phyloP scores from a whole-genome alignment of 2,888 invertebrate genomes.

The Cyrtodaria siliqua region DNA sequence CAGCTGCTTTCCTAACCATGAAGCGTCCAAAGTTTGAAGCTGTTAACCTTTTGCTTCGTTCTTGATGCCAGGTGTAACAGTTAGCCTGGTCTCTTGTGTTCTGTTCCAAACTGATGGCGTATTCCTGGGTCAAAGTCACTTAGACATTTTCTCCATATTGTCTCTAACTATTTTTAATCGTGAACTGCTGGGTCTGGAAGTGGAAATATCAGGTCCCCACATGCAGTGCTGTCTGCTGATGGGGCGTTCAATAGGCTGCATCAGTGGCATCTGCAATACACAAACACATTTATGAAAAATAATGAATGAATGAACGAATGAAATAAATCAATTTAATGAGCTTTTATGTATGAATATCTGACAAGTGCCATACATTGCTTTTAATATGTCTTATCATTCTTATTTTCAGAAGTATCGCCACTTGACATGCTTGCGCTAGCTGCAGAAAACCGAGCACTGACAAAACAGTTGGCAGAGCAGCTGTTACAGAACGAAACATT shows the following conservation, averaged over 20 bases:
- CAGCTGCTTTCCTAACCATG: not conserved
- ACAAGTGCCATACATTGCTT: too few relatives aligned
- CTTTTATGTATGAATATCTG: too few relatives aligned
- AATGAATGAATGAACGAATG: too few relatives aligned
- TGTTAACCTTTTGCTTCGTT: constrained; percentile 22
- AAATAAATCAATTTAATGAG: too few relatives aligned
- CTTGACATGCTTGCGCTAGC: constrained; percentile 35
- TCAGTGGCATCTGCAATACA: not conserved
- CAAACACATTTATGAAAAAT: not conserved
- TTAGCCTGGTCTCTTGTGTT: constrained; percentile 29
- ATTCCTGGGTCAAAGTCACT: not conserved
- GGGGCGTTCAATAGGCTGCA: not conserved
- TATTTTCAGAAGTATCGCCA: constrained; percentile 29
- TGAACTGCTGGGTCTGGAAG: not conserved
- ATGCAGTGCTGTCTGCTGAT: not conserved
- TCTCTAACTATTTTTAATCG: not conserved
- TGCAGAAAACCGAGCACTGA: constrained; percentile 18
- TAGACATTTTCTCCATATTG: not conserved
- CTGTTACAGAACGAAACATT: constrained; percentile 3
- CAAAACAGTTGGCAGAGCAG: constrained; percentile 5
- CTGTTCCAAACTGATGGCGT: constrained; percentile 2
- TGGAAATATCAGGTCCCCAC: constrained; percentile 5
- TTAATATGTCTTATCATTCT: too few relatives aligned
- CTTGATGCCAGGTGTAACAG: constrained; percentile 18
- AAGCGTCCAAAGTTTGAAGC: constrained; percentile 39